These are phyloP conservation scores for Astyanax mexicanus DNA, from an alignment of 2,797 vertebrate species.

Conservation along the genomic window DNA sequence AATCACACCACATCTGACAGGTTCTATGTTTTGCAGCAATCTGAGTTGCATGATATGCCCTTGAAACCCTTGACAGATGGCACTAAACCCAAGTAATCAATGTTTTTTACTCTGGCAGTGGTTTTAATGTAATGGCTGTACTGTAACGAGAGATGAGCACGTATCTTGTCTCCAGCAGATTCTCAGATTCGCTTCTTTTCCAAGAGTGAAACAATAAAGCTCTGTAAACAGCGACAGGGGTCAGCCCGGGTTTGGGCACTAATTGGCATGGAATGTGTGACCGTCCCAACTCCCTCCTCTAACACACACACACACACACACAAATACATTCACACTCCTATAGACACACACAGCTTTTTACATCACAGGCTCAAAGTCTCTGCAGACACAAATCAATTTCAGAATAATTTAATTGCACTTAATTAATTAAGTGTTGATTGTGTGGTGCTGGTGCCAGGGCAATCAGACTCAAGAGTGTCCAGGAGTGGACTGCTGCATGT, in stretches of 20 bases:
- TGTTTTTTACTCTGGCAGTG: too few species aligned
- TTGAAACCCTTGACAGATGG: too few species aligned
- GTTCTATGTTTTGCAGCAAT: too few species aligned
- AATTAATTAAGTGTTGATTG: conserved; percentile 65
- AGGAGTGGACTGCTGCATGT: conserved; percentile 18
- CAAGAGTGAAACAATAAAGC: conserved; percentile 36
- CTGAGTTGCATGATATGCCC: too few species aligned
- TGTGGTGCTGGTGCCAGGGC: conserved; percentile 57
- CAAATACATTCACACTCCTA: neutral
- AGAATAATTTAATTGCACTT: conserved; percentile 76
- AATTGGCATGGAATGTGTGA: conserved; percentile 71
- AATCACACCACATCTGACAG: too few species aligned
- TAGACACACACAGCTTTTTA: conserved; percentile 8
- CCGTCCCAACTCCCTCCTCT: conserved; percentile 47
- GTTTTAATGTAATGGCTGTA: too few species aligned
- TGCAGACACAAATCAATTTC: conserved; percentile 65
- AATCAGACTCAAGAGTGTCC: conserved; percentile 24
- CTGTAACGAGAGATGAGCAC: neutral
- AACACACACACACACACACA: conserved; percentile 47
- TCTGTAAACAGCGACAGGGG: conserved; percentile 42
- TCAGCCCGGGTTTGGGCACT: conserved; percentile 63
- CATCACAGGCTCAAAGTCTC: conserved; percentile 24
- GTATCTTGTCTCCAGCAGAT: neutral
- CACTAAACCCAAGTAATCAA: too few species aligned
- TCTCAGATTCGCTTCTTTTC: neutral